Percentiles rank a stretch among this genome's conserved stretches.
Evolutionary conservation across 1,140 invertebrate genomes (phyloP).

Genomic region (Mycetomoellerius zeteki): DNA sequence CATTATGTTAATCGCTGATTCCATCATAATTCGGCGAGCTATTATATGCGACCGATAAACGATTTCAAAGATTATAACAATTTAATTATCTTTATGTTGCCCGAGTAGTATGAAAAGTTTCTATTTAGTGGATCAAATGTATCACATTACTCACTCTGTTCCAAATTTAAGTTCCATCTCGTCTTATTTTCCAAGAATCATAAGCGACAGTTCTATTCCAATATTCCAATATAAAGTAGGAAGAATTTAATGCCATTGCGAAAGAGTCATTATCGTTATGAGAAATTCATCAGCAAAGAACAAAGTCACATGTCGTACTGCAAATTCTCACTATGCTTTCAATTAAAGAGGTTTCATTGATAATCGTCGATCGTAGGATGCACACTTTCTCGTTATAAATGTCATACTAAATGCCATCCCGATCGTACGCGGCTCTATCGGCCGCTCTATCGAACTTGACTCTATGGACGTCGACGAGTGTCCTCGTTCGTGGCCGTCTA

Average conservation of each 20-base stretch:
- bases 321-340: background rate
- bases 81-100: background rate
- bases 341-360: background rate
- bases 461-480: conserved; percentile 4
- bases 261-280: conserved; percentile 5
- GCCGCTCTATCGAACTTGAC: conserved; percentile 32
- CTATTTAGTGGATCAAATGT: background rate
- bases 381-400: conserved; percentile 7
- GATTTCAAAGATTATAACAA: background rate
- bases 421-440: background rate
- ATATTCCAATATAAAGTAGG: background rate
- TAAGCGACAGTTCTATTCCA: background rate
- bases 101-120: background rate
- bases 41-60: background rate
- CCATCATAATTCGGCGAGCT: background rate
- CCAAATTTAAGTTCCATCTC: conserved; percentile 5
- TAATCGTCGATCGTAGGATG: background rate
- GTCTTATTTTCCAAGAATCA: background rate
- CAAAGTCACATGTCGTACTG: background rate
- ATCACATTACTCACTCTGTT: conserved; percentile 34
- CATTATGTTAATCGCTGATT: background rate
- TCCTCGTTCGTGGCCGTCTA: background rate
- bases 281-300: background rate
- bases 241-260: too few species aligned
- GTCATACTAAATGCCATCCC: background rate